Base-by-base conservation (phyloP, 2,888 invertebrate species). In the Diadromus collaris region DNA sequence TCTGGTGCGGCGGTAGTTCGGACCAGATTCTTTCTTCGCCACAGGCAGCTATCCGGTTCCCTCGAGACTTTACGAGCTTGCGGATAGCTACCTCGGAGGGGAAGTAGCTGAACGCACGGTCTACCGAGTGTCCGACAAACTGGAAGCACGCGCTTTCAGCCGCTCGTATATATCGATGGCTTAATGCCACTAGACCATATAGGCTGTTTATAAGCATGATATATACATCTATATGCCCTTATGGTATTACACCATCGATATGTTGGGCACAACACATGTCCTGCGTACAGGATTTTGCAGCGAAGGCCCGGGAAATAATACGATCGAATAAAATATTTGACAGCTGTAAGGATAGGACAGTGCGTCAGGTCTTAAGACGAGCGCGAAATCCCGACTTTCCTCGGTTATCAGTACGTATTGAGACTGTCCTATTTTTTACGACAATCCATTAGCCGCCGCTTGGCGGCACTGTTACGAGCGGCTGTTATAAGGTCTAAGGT, bases 21-120 rank as follows among this genome's bases (percentile, higher is more conserved):
- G 41, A 48, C 65, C 44, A 72, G 78, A 65, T 74, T 70, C 73
- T 73, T 71, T 61, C 60, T 67, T 61, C 71, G 32, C 60, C 71
- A 32, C 60, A 48, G 46, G 38, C 63, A 19, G 32, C n/a, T 19
- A 58, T 60, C 48, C 32, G 19, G 32, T 46, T 70, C 71, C 76
- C 63, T 29, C 21, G 76, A 61, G 71, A 61, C 32, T 67, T 76
- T 76, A 76, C 71, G 67, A 61, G 60, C 41, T 61, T 51, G 29
- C 44, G 71, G 71, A 56, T 56, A 29, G 56, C 44, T 65, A 54
- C 38, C 65, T 54, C 61, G 10, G 38, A 29, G 58, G 51, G 64
- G 60, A 67, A 21, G 60, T 61, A 51, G 54, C 64, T 60, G 38
- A 71, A 63, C 48, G 51, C 32, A 51, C 38, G 58, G 48, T 68